Base-by-base conservation (phyloP, 2,113 vertebrate genomes). In the Elanus axillaris region DNA sequence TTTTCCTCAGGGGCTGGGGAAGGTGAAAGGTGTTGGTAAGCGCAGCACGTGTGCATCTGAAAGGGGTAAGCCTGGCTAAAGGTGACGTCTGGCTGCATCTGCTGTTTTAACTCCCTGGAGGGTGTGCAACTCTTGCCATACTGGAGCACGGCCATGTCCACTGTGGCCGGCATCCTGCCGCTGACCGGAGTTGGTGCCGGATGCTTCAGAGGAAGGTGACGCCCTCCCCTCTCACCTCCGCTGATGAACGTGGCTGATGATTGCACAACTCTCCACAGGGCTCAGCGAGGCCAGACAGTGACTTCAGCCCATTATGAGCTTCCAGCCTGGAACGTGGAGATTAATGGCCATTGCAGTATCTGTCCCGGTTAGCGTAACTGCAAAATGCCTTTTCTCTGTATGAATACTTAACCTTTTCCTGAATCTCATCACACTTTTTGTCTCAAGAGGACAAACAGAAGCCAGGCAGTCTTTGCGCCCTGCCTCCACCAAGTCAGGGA, bases 171-270 rank as follows among this genome's bases (percentile, higher is more conserved):
- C 79, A 94, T 96, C 96, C 97, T 95, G 94, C 86, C 1, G 9
- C 62, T n/a, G 81, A 74, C 78, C 1, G 9, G 60, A 43, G 43
- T 3, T 26, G 62, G 45, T 63, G 91, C 89, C 72, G 31, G 97
- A 97, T 91, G 94, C 86, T 90, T 20, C 38, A 31, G 71, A 95
- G 96, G 97, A 97, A 98, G 94, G 85, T 94, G 87, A 97, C 92
- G 3, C 95, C 95, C 87, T 96, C 78, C 55, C 89, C 96, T 93
- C 83, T 85, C 88, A 87, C 89, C 91, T 95, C 74, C 11, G 56
- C 18, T 43, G 52, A 66, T 82, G 89, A 76, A 38, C 16, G 7
- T 7, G 19, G 38, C 47, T 13, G 3, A 38, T 22, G 68, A 81
- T 55, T 75, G 71, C 88, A 76, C 69, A 95, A 56, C 38, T 53